A percentile compares a stretch with the other conserved stretches of the same genome.
Conservation (phyloP, 92 coral and sea anemone genomes). For the Paragorgia papillata region DNA sequence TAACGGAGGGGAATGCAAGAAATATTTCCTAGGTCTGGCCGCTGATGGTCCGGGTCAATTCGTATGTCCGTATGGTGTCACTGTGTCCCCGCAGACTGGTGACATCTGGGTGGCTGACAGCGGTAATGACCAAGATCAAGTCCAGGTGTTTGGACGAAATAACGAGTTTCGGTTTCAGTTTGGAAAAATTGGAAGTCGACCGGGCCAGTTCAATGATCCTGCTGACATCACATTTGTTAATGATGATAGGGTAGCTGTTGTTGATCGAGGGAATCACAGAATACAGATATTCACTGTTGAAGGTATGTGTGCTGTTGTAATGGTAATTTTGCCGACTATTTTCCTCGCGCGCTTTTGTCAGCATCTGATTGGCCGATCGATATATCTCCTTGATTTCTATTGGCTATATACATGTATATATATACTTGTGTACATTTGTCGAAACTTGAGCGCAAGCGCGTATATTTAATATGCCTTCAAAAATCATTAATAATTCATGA, state of each 20-base stretch:
- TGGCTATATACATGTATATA: too few species aligned
- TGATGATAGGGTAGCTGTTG: slow-evolving; percentile 35
- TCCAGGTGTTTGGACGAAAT: slow-evolving; percentile 26
- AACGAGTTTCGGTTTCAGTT: slow-evolving; percentile 23
- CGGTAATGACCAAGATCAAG: slow-evolving; percentile 25
- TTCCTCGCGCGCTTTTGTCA: too few species aligned
- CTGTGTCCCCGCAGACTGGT: slow-evolving; percentile 27
- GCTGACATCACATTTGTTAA: slow-evolving; percentile 20
- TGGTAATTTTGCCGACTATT: too few species aligned
- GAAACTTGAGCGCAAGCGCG: too few species aligned
- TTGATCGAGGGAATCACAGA: slow-evolving; percentile 43
- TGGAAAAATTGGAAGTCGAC: slow-evolving; percentile 15
- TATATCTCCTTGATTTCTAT: too few species aligned
- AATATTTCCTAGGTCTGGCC: slow-evolving; percentile 12
- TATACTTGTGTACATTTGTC: too few species aligned
- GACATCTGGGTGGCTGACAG: slow-evolving; percentile 38
- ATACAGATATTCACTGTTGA: slow-evolving; percentile 29
- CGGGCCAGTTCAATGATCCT: slow-evolving; percentile 34
- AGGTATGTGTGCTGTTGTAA: slow-evolving; percentile 1
- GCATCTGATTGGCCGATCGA: too few species aligned
- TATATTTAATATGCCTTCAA: too few species aligned
- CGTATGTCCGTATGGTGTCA: slow-evolving; percentile 32
- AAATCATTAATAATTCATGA: too few species aligned
- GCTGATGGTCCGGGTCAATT: slow-evolving; percentile 30
- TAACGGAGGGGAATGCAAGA: background rate